Base-by-base conservation (phyloP, 2,888 invertebrate genomes). In the Spodoptera picta region DNA sequence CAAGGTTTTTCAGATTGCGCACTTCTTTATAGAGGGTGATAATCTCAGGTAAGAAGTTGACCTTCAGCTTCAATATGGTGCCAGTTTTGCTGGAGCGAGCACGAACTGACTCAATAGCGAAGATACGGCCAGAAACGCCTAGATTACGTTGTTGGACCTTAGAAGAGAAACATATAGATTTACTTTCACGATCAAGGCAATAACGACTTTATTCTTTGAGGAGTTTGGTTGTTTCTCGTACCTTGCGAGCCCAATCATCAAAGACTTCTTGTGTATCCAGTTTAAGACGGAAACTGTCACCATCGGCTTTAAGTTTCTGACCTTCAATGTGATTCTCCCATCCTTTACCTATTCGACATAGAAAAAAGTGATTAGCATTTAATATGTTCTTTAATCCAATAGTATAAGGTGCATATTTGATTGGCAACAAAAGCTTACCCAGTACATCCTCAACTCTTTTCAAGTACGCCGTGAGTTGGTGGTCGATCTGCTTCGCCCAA, bases 291-390 rank as follows among this genome's bases (percentile, higher is more conserved):
- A 99, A 99, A 91, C 99, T 99, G 87, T 99, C 99, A 4, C 99
- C 99, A 85, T 99, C 99, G 4, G 98, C 98, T 91, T 99, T 99
- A 60, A 99, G 94, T 87, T 99, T 98, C 88, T 99, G 99, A 11
- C 99, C 99, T 92, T 99, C 99, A 53, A 99, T 98, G 88, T 99
- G 99, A 80, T 98, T 98, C 90, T 99, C 99, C 99, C 99, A 99
- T 45, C 99, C 99, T 90, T 99, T 99, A 52, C 98, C 97, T 97
- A 9, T 60, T 14, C 53, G 12, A 5, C 36, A n/a, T 43, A 2
- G 19, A 19, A 24, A 46, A 7, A 46, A 7, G 3, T 46, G 9
- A 10, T 46, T 46, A 23, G 23, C 6, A 24, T 6, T 47, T 47
- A 24, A 10, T 47, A 12, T 47, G 11, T 4, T 11, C 6, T 24